These are phyloP conservation scores for Scyliorhinus canicula DNA, from an alignment of 2,797 vertebrate species.

Conservation along the genomic window DNA sequence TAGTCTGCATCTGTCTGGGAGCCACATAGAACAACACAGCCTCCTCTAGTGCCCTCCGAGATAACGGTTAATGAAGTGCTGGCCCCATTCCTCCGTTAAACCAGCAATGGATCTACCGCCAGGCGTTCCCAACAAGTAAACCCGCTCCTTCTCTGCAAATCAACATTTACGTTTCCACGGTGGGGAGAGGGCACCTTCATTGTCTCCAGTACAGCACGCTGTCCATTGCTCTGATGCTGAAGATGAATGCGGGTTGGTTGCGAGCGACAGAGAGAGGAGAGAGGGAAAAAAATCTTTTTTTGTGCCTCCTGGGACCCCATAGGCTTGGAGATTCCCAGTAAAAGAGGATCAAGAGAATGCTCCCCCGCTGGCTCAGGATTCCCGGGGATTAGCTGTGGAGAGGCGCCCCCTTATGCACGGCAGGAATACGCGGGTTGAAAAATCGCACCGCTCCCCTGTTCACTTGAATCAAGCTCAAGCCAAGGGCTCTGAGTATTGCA, in stretches of 20 bases:
- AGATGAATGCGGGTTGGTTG: not conserved
- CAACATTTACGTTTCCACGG: not conserved
- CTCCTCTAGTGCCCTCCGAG: not conserved
- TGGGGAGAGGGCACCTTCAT: not conserved
- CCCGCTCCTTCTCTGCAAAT: not conserved
- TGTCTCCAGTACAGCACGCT: not conserved
- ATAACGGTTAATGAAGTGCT: not conserved
- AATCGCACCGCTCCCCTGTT: not conserved
- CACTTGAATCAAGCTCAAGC: not conserved
- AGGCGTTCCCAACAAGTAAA: not conserved
- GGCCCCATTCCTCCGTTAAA: not conserved
- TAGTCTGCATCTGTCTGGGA: slow-evolving; percentile 47
- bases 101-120: too few species aligned
- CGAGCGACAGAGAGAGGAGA: not conserved
- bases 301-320: not conserved
- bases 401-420: slow-evolving; percentile 26
- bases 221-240: slow-evolving; percentile 25
- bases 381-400: not conserved
- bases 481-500: too few species aligned
- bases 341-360: slow-evolving; percentile 27
- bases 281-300: not conserved
- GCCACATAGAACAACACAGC: slow-evolving; percentile 41
- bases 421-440: not conserved
- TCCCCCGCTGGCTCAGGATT: not conserved
- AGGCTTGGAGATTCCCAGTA: not conserved